Conservation (phyloP, 64 coral and sea anemone species). For the Montipora sp. region DNA sequence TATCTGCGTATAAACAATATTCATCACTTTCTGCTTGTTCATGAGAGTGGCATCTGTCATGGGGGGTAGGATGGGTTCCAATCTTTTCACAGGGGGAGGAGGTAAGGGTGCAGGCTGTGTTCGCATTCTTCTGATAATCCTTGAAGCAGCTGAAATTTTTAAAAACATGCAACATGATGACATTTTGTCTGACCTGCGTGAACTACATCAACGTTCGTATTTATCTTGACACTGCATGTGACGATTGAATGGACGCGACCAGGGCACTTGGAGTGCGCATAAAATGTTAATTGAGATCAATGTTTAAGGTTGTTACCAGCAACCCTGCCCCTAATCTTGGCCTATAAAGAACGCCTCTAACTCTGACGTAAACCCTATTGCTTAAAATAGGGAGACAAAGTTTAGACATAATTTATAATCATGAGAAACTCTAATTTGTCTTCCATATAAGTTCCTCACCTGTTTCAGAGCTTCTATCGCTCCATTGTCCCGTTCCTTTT, state of each 20-base stretch:
- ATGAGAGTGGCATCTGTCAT: slow-evolving; percentile 68
- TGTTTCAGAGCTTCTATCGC: slow-evolving; percentile 37
- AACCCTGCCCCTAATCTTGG: too few species aligned
- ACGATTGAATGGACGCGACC: too few species aligned
- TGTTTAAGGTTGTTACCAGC: too few species aligned
- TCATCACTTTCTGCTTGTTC: slow-evolving; percentile 83
- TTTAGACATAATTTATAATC: too few species aligned
- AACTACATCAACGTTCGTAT: not conserved
- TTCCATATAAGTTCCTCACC: not conserved
- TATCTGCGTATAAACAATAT: slow-evolving; percentile 75
- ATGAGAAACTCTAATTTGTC: too few species aligned
- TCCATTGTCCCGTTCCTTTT: slow-evolving; percentile 32
- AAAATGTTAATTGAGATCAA: too few species aligned
- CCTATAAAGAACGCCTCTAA: too few species aligned
- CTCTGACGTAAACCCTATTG: too few species aligned
- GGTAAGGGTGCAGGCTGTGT: slow-evolving; percentile 67
- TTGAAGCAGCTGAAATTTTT: slow-evolving; percentile 66
- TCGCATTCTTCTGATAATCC: slow-evolving; percentile 86
- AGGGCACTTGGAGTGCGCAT: too few species aligned
- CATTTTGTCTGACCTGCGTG: not conserved
- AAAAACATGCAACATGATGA: not conserved
- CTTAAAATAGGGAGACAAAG: too few species aligned
- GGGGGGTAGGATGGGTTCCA: slow-evolving; percentile 71
- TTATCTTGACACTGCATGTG: too few species aligned
- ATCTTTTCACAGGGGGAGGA: slow-evolving; percentile 74